phyloP scores from a whole-genome alignment of 1,140 invertebrate species.

The Alviniconcha marisindica region DNA sequence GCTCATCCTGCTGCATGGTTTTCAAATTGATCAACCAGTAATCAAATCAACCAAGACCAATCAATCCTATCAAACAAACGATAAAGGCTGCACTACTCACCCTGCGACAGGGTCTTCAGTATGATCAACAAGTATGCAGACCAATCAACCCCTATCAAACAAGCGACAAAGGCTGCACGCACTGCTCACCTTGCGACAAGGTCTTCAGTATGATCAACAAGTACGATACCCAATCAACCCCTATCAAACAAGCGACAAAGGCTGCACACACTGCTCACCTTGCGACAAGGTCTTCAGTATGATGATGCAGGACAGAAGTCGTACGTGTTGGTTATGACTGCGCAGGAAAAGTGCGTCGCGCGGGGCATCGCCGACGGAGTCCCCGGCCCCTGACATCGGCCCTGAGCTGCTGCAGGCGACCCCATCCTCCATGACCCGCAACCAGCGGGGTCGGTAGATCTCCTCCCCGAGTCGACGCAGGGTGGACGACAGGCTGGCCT shows the following conservation, averaged over 20 bases:
- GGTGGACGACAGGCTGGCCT: conserved; percentile 70
- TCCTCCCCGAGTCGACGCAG: conserved; percentile 74
- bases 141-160: too few species aligned
- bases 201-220: conserved; percentile 74
- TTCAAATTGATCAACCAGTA: too few species aligned
- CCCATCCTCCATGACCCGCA: conserved; percentile 24
- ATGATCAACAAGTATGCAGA: too few species aligned
- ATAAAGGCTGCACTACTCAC: too few species aligned
- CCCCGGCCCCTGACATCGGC: conserved; percentile 44
- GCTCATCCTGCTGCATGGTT: too few species aligned
- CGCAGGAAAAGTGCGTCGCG: conserved; percentile 68
- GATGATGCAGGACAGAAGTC: conserved; percentile 70
- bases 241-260: too few species aligned
- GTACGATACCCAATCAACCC: too few species aligned
- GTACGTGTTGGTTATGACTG: conserved; percentile 68
- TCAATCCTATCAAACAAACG: too few species aligned
- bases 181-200: conserved; percentile 71
- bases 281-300: conserved; percentile 73
- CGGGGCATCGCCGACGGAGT: conserved; percentile 39
- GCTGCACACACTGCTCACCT: too few species aligned
- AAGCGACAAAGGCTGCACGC: too few species aligned
- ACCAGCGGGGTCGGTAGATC: conserved; percentile 63
- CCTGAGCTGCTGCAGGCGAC: conserved; percentile 43
- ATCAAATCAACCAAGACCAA: too few species aligned
- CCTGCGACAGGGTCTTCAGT: too few species aligned